Evolutionary conservation across 2,113 vertebrate species (phyloP).

Genomic region (Danionella cerebrum): DNA sequence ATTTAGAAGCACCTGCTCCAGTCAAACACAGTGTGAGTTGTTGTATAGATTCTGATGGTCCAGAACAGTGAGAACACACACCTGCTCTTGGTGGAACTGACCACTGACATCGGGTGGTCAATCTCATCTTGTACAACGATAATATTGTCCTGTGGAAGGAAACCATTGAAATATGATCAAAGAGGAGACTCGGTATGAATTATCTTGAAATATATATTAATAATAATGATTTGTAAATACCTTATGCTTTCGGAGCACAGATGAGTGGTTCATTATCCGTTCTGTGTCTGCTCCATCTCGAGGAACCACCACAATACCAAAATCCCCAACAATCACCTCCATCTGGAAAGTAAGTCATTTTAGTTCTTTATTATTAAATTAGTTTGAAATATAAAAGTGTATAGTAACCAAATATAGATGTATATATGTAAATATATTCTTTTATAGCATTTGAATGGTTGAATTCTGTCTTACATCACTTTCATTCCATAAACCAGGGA

Average conservation of each 20-base stretch:
- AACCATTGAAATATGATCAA: too few species aligned
- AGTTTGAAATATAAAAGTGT: too few species aligned
- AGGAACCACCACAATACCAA: constrained; percentile 94
- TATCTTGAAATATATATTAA: too few species aligned
- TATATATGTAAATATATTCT: too few species aligned
- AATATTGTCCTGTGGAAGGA: constrained; percentile 80
- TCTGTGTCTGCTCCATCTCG: constrained; percentile 87
- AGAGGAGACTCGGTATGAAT: too few species aligned
- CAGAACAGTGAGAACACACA: constrained; percentile 39
- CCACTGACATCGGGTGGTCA: constrained; percentile 87
- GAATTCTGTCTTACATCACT: constrained; percentile 79
- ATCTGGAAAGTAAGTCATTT: constrained; percentile 73
- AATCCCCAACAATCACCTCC: constrained; percentile 96
- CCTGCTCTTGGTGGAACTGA: constrained; percentile 99
- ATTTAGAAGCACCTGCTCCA: too few species aligned
- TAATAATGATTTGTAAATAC: too few species aligned
- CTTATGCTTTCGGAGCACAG: constrained; percentile 92
- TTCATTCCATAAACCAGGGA: constrained; percentile 97
- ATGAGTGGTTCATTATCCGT: constrained; percentile 94
- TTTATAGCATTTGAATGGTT: too few species aligned
- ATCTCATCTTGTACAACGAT: constrained; percentile 79
- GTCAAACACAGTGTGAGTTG: too few species aligned
- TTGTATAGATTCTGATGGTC: too few species aligned
- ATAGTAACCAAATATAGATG: too few species aligned
- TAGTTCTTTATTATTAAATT: too few species aligned